These are phyloP conservation scores for Temnothorax rugatulus DNA, from an alignment of 2,888 invertebrate species.

Conservation along the genomic window DNA sequence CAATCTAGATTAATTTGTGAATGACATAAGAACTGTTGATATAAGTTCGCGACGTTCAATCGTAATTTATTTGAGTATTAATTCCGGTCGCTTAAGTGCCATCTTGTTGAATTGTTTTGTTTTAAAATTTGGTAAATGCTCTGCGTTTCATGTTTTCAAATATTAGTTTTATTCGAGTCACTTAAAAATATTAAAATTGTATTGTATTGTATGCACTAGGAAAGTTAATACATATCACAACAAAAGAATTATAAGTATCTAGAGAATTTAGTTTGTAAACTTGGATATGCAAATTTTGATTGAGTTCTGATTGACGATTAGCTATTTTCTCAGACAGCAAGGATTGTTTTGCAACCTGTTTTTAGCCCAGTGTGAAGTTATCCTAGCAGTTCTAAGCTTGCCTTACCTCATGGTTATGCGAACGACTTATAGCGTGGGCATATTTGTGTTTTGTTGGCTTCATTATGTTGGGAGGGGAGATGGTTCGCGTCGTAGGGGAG, in stretches of 20 bases:
- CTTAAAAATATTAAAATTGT: background rate
- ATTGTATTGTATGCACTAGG: background rate
- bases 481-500: slow-evolving; percentile 4
- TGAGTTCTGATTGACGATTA: background rate
- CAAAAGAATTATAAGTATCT: background rate
- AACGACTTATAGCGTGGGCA: background rate
- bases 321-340: background rate
- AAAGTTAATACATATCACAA: background rate
- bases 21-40: slow-evolving; percentile 40
- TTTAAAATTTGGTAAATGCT: background rate
- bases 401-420: background rate
- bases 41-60: background rate
- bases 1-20: slow-evolving; percentile 43
- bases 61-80: slow-evolving; percentile 14
- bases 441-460: slow-evolving; percentile 27
- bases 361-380: background rate
- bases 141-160: background rate
- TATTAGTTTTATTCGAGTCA: background rate
- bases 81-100: background rate
- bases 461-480: background rate
- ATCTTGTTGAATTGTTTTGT: background rate
- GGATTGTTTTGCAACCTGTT: background rate
- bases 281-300: slow-evolving; percentile 15
- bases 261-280: background rate
- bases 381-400: slow-evolving; percentile 11